A percentile compares a stretch with the other conserved stretches of the same genome.
Conservation (phyloP, 2,113 vertebrate species). For the Orycteropus afer region DNA sequence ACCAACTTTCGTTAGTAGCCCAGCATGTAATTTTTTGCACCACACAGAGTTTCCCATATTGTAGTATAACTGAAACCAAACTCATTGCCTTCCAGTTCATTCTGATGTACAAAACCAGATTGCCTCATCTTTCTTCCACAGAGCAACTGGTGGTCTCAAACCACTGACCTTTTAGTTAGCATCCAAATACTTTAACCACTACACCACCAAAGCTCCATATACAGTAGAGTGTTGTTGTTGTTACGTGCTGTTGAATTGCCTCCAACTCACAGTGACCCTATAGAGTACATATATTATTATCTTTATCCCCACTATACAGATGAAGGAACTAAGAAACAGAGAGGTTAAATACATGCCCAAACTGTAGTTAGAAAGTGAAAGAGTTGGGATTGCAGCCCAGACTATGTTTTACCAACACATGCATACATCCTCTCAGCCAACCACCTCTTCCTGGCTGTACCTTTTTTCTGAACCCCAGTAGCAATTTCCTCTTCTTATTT, state of each 20-base stretch:
- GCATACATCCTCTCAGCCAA: rapidly evolving
- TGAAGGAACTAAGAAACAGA: neutral
- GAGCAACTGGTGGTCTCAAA: too few relatives aligned
- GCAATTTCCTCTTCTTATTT: neutral
- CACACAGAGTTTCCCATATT: neutral
- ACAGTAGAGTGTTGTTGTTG: too few relatives aligned
- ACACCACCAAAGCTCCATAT: too few relatives aligned
- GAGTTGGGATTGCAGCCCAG: neutral
- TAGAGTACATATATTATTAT: too few relatives aligned
- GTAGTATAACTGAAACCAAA: too few relatives aligned
- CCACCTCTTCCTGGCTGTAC: neutral
- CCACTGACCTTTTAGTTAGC: too few relatives aligned
- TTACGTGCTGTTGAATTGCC: too few relatives aligned
- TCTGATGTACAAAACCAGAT: too few relatives aligned
- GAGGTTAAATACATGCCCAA: neutral
- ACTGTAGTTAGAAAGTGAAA: neutral
- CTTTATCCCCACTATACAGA: neutral
- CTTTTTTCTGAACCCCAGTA: neutral
- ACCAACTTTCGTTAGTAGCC: neutral
- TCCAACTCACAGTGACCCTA: too few relatives aligned
- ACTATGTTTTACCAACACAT: neutral
- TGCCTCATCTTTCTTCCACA: too few relatives aligned
- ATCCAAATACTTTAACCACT: too few relatives aligned
- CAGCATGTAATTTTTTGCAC: neutral
- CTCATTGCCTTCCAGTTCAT: too few relatives aligned